Conservation (phyloP, 2,797 vertebrate species). For the Hydrolagus colliei region DNA sequence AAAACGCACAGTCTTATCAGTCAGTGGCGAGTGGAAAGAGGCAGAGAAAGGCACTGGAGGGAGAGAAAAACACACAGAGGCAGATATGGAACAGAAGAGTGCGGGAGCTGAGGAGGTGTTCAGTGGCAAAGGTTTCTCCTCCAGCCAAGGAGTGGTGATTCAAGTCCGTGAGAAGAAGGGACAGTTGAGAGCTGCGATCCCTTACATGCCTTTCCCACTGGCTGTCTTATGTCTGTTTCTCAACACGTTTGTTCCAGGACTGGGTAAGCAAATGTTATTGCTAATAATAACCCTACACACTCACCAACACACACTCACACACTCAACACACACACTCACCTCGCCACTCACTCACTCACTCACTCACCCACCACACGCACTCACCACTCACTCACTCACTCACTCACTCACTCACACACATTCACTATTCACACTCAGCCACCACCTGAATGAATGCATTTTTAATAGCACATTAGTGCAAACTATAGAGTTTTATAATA, state of each 20-base stretch:
- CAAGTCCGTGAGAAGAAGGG: constrained; percentile 94
- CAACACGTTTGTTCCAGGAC: constrained; percentile 94
- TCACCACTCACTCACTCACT: no score
- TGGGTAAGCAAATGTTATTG: constrained; percentile 66
- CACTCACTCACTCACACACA: no score
- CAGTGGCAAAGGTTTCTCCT: constrained; percentile 40
- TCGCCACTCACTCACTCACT: no score
- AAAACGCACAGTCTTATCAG: constrained; percentile 32
- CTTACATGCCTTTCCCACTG: constrained; percentile 90
- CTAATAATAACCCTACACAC: no score
- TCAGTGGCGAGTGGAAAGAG: constrained; percentile 25
- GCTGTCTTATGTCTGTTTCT: constrained; percentile 91
- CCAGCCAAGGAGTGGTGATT: constrained; percentile 78
- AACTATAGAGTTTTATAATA: no score
- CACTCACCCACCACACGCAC: no score
- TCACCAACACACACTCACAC: no score
- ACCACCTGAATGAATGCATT: no score
- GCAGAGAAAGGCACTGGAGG: background rate
- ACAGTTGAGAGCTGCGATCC: constrained; percentile 86
- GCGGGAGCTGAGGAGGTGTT: constrained; percentile 36
- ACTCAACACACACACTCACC: no score
- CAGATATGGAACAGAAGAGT: constrained; percentile 45
- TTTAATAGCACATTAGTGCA: no score
- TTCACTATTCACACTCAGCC: no score
- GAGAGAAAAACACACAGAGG: background rate